phyloP scores from a whole-genome alignment of 2,797 vertebrate genomes.

The Sebastes matsubarae region DNA sequence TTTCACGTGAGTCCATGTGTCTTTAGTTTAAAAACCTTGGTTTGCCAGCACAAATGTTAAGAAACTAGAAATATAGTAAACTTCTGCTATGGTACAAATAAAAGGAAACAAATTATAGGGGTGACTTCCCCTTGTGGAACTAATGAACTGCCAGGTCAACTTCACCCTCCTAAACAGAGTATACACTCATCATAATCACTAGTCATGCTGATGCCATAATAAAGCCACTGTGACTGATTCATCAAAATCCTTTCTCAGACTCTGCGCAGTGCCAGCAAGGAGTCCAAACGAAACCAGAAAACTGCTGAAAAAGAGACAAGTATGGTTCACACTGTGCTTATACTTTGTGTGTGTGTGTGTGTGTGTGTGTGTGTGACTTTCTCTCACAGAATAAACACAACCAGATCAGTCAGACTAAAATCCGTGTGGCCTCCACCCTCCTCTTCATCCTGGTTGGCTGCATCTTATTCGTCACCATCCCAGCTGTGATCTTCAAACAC shows the following conservation, averaged over 20 bases:
- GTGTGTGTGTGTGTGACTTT: neutral
- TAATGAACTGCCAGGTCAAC: no score
- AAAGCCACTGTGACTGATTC: slow-evolving; percentile 1
- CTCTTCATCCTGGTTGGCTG: slow-evolving; percentile 94
- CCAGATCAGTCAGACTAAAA: slow-evolving; percentile 96
- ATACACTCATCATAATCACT: neutral
- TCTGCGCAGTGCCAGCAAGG: neutral
- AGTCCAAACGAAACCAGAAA: neutral
- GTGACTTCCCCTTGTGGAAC: no score
- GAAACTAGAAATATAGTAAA: no score
- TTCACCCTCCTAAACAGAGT: no score
- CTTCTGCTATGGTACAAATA: no score
- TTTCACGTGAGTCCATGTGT: neutral
- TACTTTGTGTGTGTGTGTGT: neutral
- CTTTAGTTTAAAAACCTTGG: neutral
- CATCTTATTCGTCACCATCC: slow-evolving; percentile 93
- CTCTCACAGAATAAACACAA: slow-evolving; percentile 84
- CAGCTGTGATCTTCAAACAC: slow-evolving; percentile 92
- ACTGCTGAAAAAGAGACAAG: neutral
- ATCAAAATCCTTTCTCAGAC: neutral
- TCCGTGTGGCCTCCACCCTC: slow-evolving; percentile 93
- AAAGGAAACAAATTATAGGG: no score
- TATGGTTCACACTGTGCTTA: neutral
- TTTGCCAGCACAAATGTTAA: neutral
- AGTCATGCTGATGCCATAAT: slow-evolving; percentile 17